Percentiles rank a stretch among this genome's conserved stretches.
Evolutionary conservation across 1,140 invertebrate species (phyloP).

Genomic region (Euwallacea similis): DNA sequence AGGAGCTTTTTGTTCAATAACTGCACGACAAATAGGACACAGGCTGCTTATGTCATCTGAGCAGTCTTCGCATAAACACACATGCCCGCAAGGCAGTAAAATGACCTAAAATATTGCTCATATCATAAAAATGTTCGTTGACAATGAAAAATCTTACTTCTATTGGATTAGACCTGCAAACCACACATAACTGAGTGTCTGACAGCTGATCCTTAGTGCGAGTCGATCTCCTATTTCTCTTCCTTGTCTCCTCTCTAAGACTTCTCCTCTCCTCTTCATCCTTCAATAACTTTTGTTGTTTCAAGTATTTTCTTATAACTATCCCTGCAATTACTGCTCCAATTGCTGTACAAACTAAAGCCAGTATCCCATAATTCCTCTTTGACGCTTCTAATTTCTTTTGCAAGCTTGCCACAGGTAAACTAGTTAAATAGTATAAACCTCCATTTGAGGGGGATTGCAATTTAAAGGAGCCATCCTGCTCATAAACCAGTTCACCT

Average conservation of each 20-base stretch:
- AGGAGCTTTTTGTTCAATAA: conserved; percentile 65
- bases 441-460: conserved; percentile 69
- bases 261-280: conserved; percentile 61
- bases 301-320: conserved; percentile 66
- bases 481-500: conserved; percentile 64
- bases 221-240: conserved; percentile 63
- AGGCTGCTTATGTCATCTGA: conserved; percentile 64
- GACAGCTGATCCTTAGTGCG: conserved; percentile 62
- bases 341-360: conserved; percentile 68
- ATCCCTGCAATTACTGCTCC: conserved; percentile 66
- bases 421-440: conserved; percentile 71
- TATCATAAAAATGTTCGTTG: not conserved
- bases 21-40: conserved; percentile 74
- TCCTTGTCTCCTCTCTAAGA: conserved; percentile 64
- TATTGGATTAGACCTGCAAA: conserved; percentile 75
- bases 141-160: conserved; percentile 57
- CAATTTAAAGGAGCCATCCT: conserved; percentile 62
- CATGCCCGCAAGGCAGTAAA: conserved; percentile 79
- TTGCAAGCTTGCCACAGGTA: conserved; percentile 49
- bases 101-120: conserved; percentile 63
- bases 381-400: conserved; percentile 69
- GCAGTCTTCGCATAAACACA: conserved; percentile 82
- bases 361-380: conserved; percentile 65
- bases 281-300: conserved; percentile 58
- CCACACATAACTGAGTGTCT: conserved; percentile 72